Evolutionary conservation across 2,797 vertebrate species (phyloP), one percentile per base, ranked within the genome.

Genomic region (Gymnocypris eckloni): DNA sequence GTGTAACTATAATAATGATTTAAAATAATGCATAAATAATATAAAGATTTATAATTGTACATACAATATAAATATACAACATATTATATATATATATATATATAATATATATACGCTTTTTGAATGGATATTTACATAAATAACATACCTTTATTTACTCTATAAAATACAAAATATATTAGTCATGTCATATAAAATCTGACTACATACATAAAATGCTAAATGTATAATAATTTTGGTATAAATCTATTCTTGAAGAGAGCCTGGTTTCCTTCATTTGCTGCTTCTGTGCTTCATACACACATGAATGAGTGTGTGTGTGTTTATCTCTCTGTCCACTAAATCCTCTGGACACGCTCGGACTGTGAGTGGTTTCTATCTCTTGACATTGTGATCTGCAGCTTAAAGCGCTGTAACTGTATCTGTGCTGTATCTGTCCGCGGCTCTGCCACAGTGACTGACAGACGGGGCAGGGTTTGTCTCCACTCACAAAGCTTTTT

Each of bases 391-490:
- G 87, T 88, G 79, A 86, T 67, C 61, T 66, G 79, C n/a, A 81
- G 84, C 79, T 73, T 59, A 91, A 71, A 59, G n/a, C 28, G 20
- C 64, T 67, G 93, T 93, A 94, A 95, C 92, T 88, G 82, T 85
- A 94, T 92, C 93, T 93, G 87, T 66, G 81, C 88, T 59, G 72
- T 86, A 28, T 86, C 70, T 94, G 92, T 95, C 94, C 93, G 78
- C 93, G 83, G 78, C 79, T 92, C 90, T 84, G 90, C 89, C 82
- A 48, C 18, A 84, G 86, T 10, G 81, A 90, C 84, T 87, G 93
- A 95, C 90, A 92, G 92, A 92, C 61, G 84, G 54, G 86, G 28
- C 79, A 48, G 52, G 83, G 76, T 69, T 18, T 81, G 88, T 84
- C 89, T 88, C 75, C 84, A 16, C 86, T 90, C 89, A 90, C 86